phyloP scores from a whole-genome alignment of 2,113 vertebrate species.

The Hylia prasina region DNA sequence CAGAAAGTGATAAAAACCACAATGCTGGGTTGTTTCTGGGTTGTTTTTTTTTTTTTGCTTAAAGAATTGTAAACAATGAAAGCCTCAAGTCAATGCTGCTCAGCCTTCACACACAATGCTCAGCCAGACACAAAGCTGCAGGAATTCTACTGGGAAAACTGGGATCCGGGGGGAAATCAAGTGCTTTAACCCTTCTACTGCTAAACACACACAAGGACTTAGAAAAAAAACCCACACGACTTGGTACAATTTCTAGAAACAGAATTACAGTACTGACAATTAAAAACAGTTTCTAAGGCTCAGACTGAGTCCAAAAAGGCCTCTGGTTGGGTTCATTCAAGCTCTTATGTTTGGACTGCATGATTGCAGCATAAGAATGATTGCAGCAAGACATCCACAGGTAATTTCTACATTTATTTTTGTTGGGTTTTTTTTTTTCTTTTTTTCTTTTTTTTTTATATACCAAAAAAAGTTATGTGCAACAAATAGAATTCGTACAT shows the following conservation, averaged over 20 bases:
- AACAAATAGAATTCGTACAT: slow-evolving; percentile 84
- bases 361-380: slow-evolving; percentile 52
- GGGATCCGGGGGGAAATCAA: not conserved
- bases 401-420: slow-evolving; percentile 80
- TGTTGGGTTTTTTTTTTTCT: not conserved
- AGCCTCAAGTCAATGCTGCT: not conserved
- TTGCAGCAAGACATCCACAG: slow-evolving; percentile 71
- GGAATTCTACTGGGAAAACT: not conserved
- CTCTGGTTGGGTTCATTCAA: slow-evolving; percentile 51
- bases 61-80: slow-evolving; percentile 5
- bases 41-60: not conserved
- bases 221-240: not conserved
- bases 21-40: fast-evolving
- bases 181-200: not conserved
- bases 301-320: slow-evolving; percentile 48
- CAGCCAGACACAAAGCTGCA: not conserved
- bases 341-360: slow-evolving; percentile 8
- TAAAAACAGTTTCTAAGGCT: slow-evolving; percentile 42
- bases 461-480: slow-evolving; percentile 84
- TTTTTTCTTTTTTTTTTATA: slow-evolving; percentile 47
- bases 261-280: slow-evolving; percentile 56
- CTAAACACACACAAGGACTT: slow-evolving; percentile 49
- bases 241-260: not conserved
- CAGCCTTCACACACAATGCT: not conserved
- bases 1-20: not conserved